Evolutionary conservation across 2,797 vertebrate genomes (phyloP).

Genomic region (Sparus aurata): DNA sequence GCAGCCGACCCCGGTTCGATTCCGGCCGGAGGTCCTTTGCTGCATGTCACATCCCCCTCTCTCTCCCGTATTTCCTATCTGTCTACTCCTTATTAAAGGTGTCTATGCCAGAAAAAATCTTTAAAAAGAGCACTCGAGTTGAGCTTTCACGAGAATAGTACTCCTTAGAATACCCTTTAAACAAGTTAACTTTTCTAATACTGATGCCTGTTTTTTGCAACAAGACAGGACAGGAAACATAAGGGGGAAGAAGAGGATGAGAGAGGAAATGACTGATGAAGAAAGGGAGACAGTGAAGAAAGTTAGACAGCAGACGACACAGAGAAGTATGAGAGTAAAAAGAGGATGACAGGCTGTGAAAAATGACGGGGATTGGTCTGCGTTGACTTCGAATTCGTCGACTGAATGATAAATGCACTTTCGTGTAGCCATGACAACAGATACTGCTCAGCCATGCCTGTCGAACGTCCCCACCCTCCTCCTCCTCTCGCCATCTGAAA

Average conservation of each 20-base stretch:
- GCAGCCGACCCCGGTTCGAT: no score
- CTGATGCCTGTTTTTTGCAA: background rate
- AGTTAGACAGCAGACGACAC: background rate
- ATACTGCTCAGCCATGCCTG: slow-evolving; percentile 69
- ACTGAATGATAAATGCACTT: slow-evolving; percentile 52
- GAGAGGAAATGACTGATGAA: background rate
- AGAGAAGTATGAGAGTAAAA: background rate
- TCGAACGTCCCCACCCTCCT: slow-evolving; percentile 41
- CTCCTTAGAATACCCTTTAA: background rate
- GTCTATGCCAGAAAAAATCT: no score
- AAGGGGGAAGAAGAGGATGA: background rate
- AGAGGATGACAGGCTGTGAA: slow-evolving; percentile 1
- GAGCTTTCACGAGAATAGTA: background rate
- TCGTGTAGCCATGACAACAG: slow-evolving; percentile 76
- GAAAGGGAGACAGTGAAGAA: background rate
- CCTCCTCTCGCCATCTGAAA: slow-evolving; percentile 31
- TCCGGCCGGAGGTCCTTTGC: no score
- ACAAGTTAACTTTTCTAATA: background rate
- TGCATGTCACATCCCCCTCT: no score
- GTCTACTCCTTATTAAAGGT: no score
- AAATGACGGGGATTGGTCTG: slow-evolving; percentile 23
- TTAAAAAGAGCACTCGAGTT: background rate
- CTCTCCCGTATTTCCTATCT: no score
- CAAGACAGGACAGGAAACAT: background rate
- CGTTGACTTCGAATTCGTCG: slow-evolving; percentile 33